phyloP scores from a whole-genome alignment of 2,888 invertebrate genomes.

The Lasioglossum oenotherae region DNA sequence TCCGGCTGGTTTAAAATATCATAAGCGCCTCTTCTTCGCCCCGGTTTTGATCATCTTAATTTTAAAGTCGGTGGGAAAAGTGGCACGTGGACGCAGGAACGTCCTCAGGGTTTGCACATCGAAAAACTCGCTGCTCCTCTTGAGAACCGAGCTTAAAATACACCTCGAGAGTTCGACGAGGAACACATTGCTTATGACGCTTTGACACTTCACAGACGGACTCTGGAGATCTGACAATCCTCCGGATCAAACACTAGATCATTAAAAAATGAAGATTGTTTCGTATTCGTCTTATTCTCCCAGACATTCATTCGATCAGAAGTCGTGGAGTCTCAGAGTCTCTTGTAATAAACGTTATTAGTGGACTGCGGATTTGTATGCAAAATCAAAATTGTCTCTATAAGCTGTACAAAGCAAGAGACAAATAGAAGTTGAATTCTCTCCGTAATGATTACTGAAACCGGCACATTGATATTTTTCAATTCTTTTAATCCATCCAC shows the following conservation, averaged over 20 bases:
- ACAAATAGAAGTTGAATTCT: too few species aligned
- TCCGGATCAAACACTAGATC: background rate
- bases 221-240: slow-evolving; percentile 17
- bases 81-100: slow-evolving; percentile 40
- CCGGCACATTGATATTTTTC: too few species aligned
- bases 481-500: too few species aligned
- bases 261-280: background rate
- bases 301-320: background rate
- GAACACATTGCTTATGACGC: slow-evolving; percentile 52
- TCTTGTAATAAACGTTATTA: too few species aligned
- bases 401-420: background rate
- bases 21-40: background rate
- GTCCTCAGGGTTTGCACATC: slow-evolving; percentile 43
- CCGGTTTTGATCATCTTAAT: slow-evolving; percentile 65
- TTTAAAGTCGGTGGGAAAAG: slow-evolving; percentile 2
- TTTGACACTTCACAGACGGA: slow-evolving; percentile 51
- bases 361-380: background rate
- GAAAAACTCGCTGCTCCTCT: slow-evolving; percentile 51
- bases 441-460: too few species aligned
- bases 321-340: background rate
- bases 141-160: slow-evolving; percentile 70
- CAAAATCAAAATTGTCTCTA: background rate
- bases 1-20: background rate
- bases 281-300: background rate
- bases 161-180: slow-evolving; percentile 45